Percentiles rank a stretch among this genome's conserved stretches.
Conservation (phyloP, 2,113 vertebrate species). For the Felis catus region F.catus_Fca126_mat1.0 CM031425.1:27552001-27552500, state of each 20-base stretch:
- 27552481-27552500: background rate
- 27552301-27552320: background rate
- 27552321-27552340: background rate
- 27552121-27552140: background rate
- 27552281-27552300: background rate
- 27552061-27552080: background rate
- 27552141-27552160: background rate
- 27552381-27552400: background rate
- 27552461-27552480: background rate
- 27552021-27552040: background rate
- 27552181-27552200: background rate
- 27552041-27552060: background rate
- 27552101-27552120: background rate
- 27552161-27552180: background rate
- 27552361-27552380: background rate
- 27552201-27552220: background rate
- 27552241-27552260: background rate
- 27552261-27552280: background rate
- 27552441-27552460: slow-evolving; percentile 31
- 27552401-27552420: background rate
- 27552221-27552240: background rate
- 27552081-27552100: background rate
- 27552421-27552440: background rate
- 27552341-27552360: background rate
- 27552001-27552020: background rate